Evolutionary conservation across 2,888 invertebrate genomes (phyloP), one percentile per base, ranked within the genome.

Genomic region (Drosophila cyrtoloma): DNA sequence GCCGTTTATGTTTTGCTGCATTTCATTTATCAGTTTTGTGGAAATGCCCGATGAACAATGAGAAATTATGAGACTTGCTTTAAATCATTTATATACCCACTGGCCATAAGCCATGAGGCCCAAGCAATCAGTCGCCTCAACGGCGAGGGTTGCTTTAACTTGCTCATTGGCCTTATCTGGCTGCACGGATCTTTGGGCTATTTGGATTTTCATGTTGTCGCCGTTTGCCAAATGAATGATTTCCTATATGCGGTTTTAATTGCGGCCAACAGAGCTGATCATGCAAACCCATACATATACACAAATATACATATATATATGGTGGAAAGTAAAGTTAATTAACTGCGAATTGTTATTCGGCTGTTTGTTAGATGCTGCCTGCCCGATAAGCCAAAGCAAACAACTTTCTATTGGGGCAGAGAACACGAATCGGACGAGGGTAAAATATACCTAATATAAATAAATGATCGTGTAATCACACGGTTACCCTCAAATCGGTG

Each of bases 161-260:
- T 80, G 58, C 77, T 75, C 70, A 77, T 77, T 85, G 73, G 65
- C 60, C 52, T 75, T 79, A 85, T 89, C 82, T 63, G 53, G 37
- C 12, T 6, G 30, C 39, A 57, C 57, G 35, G 75, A 69, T 69
- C 57, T 68, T 39, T 53, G 67, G 62, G 60, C 65, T 75, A 71
- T 69, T 62, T 32, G 61, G 71, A 75, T 87, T 69, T 77, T 72
- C 67, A 58, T 64, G 72, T 79, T 66, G 76, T 79, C 69, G 63
- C 55, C 64, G 77, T 89, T 81, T 81, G 84, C 78, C 82, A 81
- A 90, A 74, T 78, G 84, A 85, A 82, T 87, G 84, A 77, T 81
- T 84, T 86, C 70, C 79, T 83, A 75, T 86, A 79, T 91, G 91
- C 76, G 90, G 91, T 89, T 91, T 86, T 89, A 90, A 92, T 91